Base-by-base conservation (phyloP, 2,888 invertebrate species). In the Lagria hirta region DNA sequence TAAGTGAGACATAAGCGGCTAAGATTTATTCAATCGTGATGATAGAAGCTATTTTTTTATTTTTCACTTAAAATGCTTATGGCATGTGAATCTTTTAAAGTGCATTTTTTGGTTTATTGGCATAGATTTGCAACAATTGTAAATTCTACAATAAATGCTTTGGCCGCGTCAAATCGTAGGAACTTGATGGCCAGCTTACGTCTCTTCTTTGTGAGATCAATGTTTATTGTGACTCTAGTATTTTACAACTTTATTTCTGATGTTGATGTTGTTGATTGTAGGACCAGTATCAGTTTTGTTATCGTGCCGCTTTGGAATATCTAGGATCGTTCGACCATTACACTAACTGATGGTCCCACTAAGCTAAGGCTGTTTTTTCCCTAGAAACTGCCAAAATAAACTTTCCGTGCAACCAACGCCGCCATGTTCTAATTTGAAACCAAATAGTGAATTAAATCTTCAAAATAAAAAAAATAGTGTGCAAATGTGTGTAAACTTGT, bases 241-340 rank as follows among this genome's bases (percentile, higher is more conserved):
- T 30, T 33, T 42, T 30, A 7, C 11, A 48, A 3, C 21, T 33
- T 21, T 23, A 23, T 28, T 43, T 28, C 18, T 94, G 95, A 13
- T 4, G 22, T n/a, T 26, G 11, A 28, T 26, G 36, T 37, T 23
- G 29, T 30, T 48, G 57, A 58, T 70, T 73, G 16, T 74, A 93
- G 92, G 97, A 99, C 77, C 98, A 99, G 75, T 99, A 99, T 76
- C 95, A 98, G 74, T 99, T 99, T 79, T 97, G 98, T 77, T 99
- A 99, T 76, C 87, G 95, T 62, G 97, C 99, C 48, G 96, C 97
- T 61, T 80, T 98, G 71, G 99, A 99, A 72, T 99, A 98, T 76
- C 82, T 99, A 71, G 94, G 95, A 60, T 96, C 95, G 13, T 98
- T 97, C 75, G 96, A 97, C 76, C 95, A 97, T 74, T 92, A 92